Conservation (phyloP, 2,113 vertebrate genomes). For the Anguilla rostrata region DNA sequence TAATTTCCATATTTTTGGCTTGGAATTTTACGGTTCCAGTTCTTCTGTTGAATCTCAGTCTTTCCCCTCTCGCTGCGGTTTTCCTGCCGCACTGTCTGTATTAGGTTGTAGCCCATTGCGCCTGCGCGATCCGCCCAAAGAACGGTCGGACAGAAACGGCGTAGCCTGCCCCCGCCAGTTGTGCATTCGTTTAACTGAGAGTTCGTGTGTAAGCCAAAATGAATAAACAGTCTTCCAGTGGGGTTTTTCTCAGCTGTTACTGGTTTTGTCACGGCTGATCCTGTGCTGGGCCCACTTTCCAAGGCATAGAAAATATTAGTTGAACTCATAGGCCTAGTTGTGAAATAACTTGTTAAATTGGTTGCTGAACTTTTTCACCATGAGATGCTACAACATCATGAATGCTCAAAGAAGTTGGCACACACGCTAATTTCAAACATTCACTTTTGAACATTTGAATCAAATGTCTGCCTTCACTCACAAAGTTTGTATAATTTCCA, state of each 20-base stretch:
- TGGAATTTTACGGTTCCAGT: conserved; percentile 33
- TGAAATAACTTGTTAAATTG: background rate
- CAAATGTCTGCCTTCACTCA: background rate
- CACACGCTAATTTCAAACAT: too few species aligned
- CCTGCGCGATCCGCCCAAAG: conserved; percentile 71
- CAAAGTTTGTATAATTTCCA: background rate
- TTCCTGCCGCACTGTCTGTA: conserved; percentile 79
- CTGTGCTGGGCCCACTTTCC: background rate
- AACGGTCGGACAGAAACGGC: conserved; percentile 28
- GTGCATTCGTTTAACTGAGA: background rate
- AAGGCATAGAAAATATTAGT: background rate
- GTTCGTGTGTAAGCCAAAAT: background rate
- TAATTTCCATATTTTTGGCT: conserved; percentile 43
- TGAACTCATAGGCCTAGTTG: background rate
- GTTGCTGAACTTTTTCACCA: background rate
- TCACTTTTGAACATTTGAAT: background rate
- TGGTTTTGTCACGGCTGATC: background rate
- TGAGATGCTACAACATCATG: background rate
- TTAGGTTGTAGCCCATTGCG: conserved; percentile 57
- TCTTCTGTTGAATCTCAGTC: conserved; percentile 44
- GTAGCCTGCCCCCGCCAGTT: background rate
- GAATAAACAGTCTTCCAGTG: background rate
- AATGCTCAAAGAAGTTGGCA: too few species aligned
- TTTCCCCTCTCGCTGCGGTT: conserved; percentile 69
- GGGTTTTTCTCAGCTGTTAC: background rate